Evolutionary conservation across 2,113 vertebrate genomes (phyloP).

Genomic region (Larimichthys crocea): DNA sequence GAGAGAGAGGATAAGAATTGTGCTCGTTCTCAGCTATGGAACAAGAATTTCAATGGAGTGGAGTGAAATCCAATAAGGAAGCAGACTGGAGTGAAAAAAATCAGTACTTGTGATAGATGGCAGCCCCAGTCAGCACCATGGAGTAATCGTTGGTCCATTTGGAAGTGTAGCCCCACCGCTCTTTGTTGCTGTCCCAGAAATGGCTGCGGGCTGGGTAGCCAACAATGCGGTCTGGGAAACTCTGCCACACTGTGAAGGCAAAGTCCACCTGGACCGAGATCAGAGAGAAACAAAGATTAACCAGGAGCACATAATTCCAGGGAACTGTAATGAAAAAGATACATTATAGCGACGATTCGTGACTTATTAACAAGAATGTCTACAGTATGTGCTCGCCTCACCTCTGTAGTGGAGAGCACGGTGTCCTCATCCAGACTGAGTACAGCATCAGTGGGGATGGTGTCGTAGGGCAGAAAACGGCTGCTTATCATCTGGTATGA

Average conservation of each 20-base stretch:
- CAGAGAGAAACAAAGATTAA: slow-evolving; percentile 22
- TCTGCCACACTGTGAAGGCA: slow-evolving; percentile 99
- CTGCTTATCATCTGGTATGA: slow-evolving; percentile 94
- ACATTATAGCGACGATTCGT: no score
- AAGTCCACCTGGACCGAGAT: slow-evolving; percentile 92
- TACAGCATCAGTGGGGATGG: slow-evolving; percentile 94
- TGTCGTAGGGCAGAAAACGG: slow-evolving; percentile 95
- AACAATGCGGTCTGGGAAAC: slow-evolving; percentile 98
- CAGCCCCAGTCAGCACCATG: slow-evolving; percentile 99
- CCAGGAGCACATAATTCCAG: not conserved
- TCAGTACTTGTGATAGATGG: slow-evolving; percentile 98
- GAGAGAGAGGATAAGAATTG: not conserved
- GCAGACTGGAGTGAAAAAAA: not conserved
- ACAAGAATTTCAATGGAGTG: not conserved
- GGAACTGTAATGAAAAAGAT: not conserved
- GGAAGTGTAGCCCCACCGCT: slow-evolving; percentile 98
- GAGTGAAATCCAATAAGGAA: not conserved
- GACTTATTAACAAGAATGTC: not conserved
- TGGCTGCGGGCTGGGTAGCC: slow-evolving; percentile 98
- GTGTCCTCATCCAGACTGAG: slow-evolving; percentile 98
- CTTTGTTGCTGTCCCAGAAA: slow-evolving; percentile 98
- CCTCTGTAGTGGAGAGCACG: slow-evolving; percentile 98
- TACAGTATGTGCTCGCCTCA: slow-evolving; percentile 54
- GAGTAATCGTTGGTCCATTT: slow-evolving; percentile 99
- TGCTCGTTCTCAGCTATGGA: not conserved